Evolutionary conservation across 1,140 invertebrate genomes (phyloP), one percentile per base, ranked within the genome.

Genomic region (Scaptomyza hsui): DNA sequence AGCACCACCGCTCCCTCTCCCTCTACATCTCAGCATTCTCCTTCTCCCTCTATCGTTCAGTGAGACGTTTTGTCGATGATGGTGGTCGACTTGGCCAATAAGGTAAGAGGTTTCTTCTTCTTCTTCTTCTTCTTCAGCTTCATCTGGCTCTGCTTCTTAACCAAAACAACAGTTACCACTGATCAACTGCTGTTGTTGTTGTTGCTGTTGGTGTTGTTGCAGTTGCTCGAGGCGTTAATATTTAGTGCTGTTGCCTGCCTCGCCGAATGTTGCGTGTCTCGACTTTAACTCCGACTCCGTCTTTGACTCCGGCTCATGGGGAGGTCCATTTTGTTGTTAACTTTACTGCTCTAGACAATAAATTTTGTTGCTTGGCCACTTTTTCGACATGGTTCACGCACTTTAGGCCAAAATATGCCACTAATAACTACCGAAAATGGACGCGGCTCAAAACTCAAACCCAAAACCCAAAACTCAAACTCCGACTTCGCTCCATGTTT

Each of bases 331-430:
- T 88, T 81, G 78, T 88, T 82, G 80, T 86, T 88, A 78, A 86
- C 73, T 88, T 68, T 75, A 62, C 61, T 60, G 70, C 80, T 64
- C 67, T 72, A 74, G 76, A 86, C 82, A 86, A 86, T 86, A 86
- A 86, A 86, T 86, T 86, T 88, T 88, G 82, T 82, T 88, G 78
- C 62, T 53, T 48, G 52, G 60, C 73, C 74, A 63, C 57, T 80
- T 86, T 72, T 75, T 78, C 78, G 82, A 88, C 82, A 88, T 88
- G 82, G 82, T 88, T 88, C 82, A 88, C 82, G 82, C 82, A 88
- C 82, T 88, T 88, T 88, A 88, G 75, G 82, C 82, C 82, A 88
- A 89, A 88, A 88, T 88, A 88, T 88, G 83, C 82, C 82, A 88
- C 82, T 88, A 88, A 88, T 88, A 88, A 88, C 82, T 81, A 88